These are phyloP conservation scores for Burhinus oedicnemus DNA, from an alignment of 2,113 vertebrate species.

Conservation along the genomic window DNA sequence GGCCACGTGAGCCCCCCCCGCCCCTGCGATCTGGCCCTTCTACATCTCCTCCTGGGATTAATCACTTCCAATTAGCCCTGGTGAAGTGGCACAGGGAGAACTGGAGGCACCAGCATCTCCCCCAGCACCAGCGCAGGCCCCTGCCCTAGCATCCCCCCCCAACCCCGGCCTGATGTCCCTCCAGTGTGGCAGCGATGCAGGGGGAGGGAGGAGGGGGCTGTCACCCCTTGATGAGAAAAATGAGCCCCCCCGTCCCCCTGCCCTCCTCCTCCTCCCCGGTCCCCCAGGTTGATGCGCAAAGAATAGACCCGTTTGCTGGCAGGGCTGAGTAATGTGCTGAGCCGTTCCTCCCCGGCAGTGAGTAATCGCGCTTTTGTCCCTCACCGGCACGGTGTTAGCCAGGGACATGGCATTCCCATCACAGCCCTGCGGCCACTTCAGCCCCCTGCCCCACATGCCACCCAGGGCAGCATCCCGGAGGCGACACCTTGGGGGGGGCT, in stretches of 20 bases:
- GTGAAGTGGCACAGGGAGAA: not conserved
- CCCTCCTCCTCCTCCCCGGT: not conserved
- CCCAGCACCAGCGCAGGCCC: not conserved
- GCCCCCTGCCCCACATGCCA: not conserved
- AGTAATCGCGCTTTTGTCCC: slow-evolving; percentile 38
- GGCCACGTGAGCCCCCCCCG: not conserved
- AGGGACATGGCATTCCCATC: not conserved
- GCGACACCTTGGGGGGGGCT: fast-evolving
- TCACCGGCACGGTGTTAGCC: not conserved
- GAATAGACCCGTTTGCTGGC: slow-evolving; percentile 21
- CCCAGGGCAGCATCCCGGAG: fast-evolving
- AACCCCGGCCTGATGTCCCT: not conserved
- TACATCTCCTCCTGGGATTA: slow-evolving; percentile 13
- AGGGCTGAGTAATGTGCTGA: slow-evolving; percentile 58
- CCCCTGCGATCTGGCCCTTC: not conserved
- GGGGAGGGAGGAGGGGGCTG: not conserved
- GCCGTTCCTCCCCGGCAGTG: slow-evolving; percentile 53
- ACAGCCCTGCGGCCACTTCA: fast-evolving
- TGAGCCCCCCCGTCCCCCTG: not conserved
- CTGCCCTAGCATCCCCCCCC: not conserved
- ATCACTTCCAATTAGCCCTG: not conserved
- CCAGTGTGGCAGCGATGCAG: not conserved
- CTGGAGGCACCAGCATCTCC: not conserved
- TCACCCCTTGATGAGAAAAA: not conserved
- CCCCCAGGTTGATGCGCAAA: not conserved